Evolutionary conservation across 1,140 invertebrate genomes (phyloP), one percentile per base, ranked within the genome.

Genomic region (Chrysomallon squamiferum): DNA sequence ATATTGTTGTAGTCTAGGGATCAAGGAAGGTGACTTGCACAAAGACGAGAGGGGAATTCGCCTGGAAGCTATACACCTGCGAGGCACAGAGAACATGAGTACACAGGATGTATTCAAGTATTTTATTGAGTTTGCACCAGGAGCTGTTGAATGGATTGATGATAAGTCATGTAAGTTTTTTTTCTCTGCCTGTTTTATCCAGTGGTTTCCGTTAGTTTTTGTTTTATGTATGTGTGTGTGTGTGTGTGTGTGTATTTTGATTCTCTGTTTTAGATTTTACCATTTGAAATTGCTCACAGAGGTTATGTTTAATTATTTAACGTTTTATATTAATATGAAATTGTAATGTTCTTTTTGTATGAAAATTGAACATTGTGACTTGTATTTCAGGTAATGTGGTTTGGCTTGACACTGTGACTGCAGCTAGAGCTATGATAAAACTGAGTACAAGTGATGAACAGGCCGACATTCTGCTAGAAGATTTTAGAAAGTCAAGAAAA

Each of bases 61-160:
- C 69, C 86, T 92, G 70, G 91, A 93, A 85, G 88, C 90, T 22
- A 81, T 95, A 47, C 91, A 93, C 81, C 87, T 94, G 72, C 85
- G 89, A 79, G 92, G 93, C 32, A 90, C 91, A 1, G 87, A 92
- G 74, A 88, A 92, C 18, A 90, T 94, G 87, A 91, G 86, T 68
- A 92, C 91, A 32, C 88, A 90, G 81, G 92, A 94, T 84, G 88
- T 94, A 30, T 91, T 94, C 77, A 88, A 89, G 70, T 94, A 93
- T 83, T 92, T 94, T 76, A 86, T 89, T 79, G 88, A 91, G 69
- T 93, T 91, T 86, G 88, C 88, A 61, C 92, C 93, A 41, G 85
- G 89, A 5, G 88, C 89, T 2, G 87, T 94, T 45, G 93, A 95
- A 84, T 93, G 92, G 92, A 90, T 94, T 62, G 91, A 92, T 87